Evolutionary conservation across 2,797 vertebrate species (phyloP).

Genomic region (Falco berigora): DNA sequence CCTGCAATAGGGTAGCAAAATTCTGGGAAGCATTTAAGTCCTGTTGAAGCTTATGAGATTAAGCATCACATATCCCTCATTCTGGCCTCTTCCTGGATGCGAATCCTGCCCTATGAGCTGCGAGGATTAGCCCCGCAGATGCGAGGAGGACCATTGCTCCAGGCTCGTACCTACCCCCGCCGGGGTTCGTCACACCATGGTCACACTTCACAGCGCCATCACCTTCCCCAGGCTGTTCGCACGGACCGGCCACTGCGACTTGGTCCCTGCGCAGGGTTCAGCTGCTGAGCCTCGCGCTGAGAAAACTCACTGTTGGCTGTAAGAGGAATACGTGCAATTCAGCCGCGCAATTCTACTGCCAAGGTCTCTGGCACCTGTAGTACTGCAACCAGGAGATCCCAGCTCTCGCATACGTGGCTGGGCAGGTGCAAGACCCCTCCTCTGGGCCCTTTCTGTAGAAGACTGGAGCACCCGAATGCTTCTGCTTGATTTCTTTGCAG

Average conservation of each 20-base stretch:
- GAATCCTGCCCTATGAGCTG: not conserved
- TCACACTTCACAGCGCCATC: not conserved
- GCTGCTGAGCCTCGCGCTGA: not conserved
- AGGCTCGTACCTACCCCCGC: not conserved
- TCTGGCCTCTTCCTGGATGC: not conserved
- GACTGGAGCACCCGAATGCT: not conserved
- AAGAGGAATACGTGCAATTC: not conserved
- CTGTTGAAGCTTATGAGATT: not conserved
- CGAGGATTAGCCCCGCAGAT: not conserved
- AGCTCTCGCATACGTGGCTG: not conserved
- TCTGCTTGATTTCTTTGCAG: not conserved
- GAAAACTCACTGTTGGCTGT: not conserved
- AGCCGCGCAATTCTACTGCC: not conserved
- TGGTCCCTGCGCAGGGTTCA: not conserved
- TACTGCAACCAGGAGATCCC: not conserved
- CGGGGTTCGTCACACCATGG: rapidly evolving
- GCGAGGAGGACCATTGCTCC: not conserved
- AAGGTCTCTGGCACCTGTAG: not conserved
- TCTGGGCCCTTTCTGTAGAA: not conserved
- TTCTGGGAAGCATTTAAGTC: not conserved
- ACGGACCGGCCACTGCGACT: rapidly evolving
- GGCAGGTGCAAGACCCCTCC: not conserved
- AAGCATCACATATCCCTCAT: not conserved
- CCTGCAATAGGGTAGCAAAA: not conserved
- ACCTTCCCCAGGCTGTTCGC: not conserved